Evolutionary conservation across 2,113 vertebrate genomes (phyloP).

Genomic region (Syngnathus scovelli): DNA sequence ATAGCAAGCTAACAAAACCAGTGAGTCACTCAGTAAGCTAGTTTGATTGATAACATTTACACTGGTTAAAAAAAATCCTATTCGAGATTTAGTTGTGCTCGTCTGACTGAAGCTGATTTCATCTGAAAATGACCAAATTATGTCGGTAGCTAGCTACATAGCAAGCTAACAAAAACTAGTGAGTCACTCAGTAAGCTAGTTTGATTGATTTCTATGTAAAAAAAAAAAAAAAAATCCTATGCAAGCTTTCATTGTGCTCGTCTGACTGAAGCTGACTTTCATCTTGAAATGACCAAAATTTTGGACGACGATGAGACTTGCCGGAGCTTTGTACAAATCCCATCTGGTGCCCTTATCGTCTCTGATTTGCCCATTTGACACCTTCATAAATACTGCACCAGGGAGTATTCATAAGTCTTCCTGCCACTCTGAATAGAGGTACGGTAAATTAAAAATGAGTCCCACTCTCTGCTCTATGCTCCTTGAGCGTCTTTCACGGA

Average conservation of each 20-base stretch:
- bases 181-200: no score
- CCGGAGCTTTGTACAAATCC: neutral
- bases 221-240: no score
- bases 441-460: slow-evolving; percentile 5
- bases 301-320: neutral
- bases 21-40: no score
- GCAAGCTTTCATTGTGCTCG: neutral
- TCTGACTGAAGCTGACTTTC: neutral
- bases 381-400: slow-evolving; percentile 6
- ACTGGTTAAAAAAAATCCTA: no score
- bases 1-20: no score
- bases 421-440: slow-evolving; percentile 4
- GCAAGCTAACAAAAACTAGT: no score
- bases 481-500: neutral
- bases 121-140: no score
- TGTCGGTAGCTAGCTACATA: no score
- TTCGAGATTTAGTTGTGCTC: no score
- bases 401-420: slow-evolving; percentile 5
- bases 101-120: no score
- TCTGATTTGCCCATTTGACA: slow-evolving; percentile 9
- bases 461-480: neutral
- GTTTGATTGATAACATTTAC: no score
- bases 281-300: neutral
- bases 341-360: slow-evolving; percentile 6
- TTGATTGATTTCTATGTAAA: no score